Evolutionary conservation across 2,888 invertebrate species (phyloP).

Genomic region (Erebia palarica): DNA sequence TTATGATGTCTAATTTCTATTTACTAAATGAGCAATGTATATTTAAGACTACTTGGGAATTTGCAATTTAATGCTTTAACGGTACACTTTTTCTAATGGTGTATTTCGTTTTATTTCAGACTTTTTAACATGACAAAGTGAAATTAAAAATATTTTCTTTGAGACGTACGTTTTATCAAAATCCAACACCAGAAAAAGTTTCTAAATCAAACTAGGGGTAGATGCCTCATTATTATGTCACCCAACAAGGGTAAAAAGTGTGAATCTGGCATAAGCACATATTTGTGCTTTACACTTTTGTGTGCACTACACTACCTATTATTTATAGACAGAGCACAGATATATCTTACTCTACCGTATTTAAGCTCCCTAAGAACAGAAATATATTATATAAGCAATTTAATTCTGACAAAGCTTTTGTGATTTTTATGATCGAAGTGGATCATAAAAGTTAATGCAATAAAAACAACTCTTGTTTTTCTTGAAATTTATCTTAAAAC

Average conservation of each 20-base stretch:
- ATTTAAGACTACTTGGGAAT: conserved; percentile 21
- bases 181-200: conserved; percentile 7
- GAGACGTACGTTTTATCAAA: neutral
- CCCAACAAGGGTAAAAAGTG: neutral
- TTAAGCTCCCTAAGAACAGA: no score
- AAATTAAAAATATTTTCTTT: neutral
- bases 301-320: no score
- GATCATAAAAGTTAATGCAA: no score
- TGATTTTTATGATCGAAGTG: no score
- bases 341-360: no score
- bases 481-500: no score
- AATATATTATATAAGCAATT: no score
- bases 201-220: conserved; percentile 9
- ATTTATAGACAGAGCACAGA: no score
- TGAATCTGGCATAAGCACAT: no score
- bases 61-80: conserved; percentile 14
- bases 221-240: neutral
- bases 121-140: neutral
- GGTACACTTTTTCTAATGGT: conserved; percentile 10
- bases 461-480: no score
- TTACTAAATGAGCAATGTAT: conserved; percentile 42
- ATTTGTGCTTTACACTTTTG: no score
- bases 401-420: no score
- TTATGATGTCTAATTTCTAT: neutral
- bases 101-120: neutral